These are phyloP conservation scores for Muscicapa comitata DNA, from an alignment of 2,797 vertebrate genomes.

Conservation along the genomic window DNA sequence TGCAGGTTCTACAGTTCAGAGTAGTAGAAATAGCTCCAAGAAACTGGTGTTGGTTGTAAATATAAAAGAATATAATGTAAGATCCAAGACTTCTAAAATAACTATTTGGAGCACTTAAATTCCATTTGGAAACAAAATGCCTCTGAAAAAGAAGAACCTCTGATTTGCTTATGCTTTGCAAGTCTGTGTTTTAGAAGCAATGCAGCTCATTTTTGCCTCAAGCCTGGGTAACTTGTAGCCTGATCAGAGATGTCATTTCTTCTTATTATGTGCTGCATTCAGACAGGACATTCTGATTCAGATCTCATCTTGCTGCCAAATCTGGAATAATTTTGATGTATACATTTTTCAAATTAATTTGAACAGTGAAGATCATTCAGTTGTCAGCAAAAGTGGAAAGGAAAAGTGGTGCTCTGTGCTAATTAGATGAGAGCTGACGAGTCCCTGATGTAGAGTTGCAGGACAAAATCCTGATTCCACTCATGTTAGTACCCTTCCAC, in stretches of 20 bases:
- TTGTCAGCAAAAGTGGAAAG: conserved; percentile 7
- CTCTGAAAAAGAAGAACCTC: neutral
- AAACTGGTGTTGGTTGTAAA: neutral
- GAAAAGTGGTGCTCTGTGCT: neutral
- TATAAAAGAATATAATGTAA: neutral
- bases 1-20: neutral
- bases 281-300: neutral
- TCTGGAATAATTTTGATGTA: neutral
- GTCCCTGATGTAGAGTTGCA: neutral
- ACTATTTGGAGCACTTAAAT: neutral
- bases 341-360: conserved; percentile 6
- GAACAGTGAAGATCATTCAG: neutral
- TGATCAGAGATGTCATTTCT: neutral
- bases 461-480: neutral
- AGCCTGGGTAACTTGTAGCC: neutral
- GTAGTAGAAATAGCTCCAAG: neutral
- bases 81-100: neutral
- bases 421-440: neutral
- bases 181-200: neutral
- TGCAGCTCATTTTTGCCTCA: neutral
- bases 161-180: neutral
- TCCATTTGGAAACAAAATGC: neutral
- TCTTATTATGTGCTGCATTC: neutral
- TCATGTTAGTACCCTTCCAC: neutral
- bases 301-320: neutral